Conservation (phyloP, 2,888 invertebrate species). For the Chromoteleia sp. region DNA sequence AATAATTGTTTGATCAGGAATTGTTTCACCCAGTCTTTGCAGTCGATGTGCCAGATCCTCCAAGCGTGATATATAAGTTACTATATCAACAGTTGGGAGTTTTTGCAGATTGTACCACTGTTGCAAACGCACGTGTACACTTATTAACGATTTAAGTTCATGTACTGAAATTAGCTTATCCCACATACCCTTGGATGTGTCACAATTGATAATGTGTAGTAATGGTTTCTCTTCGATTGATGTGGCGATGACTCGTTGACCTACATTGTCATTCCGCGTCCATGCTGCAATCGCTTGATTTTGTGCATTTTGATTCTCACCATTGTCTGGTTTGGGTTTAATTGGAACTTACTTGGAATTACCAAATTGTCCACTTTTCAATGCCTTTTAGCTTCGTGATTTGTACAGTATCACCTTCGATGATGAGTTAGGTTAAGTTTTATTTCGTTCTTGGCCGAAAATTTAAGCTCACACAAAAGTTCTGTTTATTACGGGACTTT, state of each 20-base stretch:
- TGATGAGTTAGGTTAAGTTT: too few relatives aligned
- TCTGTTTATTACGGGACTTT: too few relatives aligned
- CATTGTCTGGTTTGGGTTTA: too few relatives aligned
- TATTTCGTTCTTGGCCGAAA: too few relatives aligned
- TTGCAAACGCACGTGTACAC: slow-evolving; percentile 70
- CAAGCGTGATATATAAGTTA: slow-evolving; percentile 69
- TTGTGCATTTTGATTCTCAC: neutral
- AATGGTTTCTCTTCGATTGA: slow-evolving; percentile 67
- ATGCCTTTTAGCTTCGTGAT: too few relatives aligned
- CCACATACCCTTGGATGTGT: slow-evolving; percentile 76
- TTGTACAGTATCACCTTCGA: too few relatives aligned
- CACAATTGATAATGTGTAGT: slow-evolving; percentile 74
- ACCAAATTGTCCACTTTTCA: too few relatives aligned
- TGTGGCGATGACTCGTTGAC: slow-evolving; percentile 71
- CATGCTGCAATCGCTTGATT: too few relatives aligned
- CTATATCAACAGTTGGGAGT: slow-evolving; percentile 61
- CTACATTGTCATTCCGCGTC: slow-evolving; percentile 68
- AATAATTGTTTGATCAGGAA: slow-evolving; percentile 63
- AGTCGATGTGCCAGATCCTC: slow-evolving; percentile 67
- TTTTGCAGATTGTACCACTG: slow-evolving; percentile 68
- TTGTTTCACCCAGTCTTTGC: slow-evolving; percentile 57
- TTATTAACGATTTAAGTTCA: slow-evolving; percentile 74
- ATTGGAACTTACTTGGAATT: too few relatives aligned
- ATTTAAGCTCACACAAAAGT: too few relatives aligned
- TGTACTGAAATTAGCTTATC: slow-evolving; percentile 72